Base-by-base conservation (phyloP, 2,797 vertebrate species). In the Discoglossus pictus region DNA sequence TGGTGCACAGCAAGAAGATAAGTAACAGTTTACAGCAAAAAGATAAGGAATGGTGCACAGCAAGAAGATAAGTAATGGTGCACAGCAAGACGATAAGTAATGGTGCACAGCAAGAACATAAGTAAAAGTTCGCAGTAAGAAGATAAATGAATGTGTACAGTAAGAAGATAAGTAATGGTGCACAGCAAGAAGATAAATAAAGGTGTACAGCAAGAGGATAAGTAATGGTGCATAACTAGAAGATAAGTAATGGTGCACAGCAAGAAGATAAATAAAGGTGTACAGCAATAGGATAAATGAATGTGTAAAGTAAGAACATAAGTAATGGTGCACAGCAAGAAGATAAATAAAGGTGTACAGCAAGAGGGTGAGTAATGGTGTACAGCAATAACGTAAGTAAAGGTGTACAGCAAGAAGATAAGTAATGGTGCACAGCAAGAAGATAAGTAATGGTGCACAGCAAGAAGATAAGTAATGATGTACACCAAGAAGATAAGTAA, bases 211-310 rank as follows among this genome's bases (percentile, higher is more conserved):
- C 23, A 23, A 4, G 39, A 21, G 43, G 48, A 52, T 25, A 36
- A 60, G 46, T 44, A 40, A 68, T 59, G 55, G 55, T 61, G 65
- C 36, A 44, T 38, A n/a, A n/a, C n/a, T n/a, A n/a, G n/a, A n/a
- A n/a, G n/a, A n/a, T n/a, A n/a, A n/a, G n/a, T n/a, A n/a, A n/a
- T n/a, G n/a, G n/a, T n/a, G n/a, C 47, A 27, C 47, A 67, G 54
- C 23, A 23, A 4, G 39, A 21, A 52, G 48, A 52, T 25, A 36
- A 60, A 38, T 44, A 40, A 68, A 60, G 55, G 55, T 61, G 65
- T 25, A 44, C 46, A n/a, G n/a, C n/a, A n/a, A n/a, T n/a, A n/a
- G n/a, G n/a, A n/a, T n/a, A n/a, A n/a, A n/a, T n/a, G n/a, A n/a
- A n/a, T n/a, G n/a, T n/a, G n/a, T n/a, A n/a, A n/a, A 67, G 54